These are phyloP conservation scores for Zapus hudsonius DNA, from an alignment of 2,113 vertebrate species.

Conservation along the genomic window DNA sequence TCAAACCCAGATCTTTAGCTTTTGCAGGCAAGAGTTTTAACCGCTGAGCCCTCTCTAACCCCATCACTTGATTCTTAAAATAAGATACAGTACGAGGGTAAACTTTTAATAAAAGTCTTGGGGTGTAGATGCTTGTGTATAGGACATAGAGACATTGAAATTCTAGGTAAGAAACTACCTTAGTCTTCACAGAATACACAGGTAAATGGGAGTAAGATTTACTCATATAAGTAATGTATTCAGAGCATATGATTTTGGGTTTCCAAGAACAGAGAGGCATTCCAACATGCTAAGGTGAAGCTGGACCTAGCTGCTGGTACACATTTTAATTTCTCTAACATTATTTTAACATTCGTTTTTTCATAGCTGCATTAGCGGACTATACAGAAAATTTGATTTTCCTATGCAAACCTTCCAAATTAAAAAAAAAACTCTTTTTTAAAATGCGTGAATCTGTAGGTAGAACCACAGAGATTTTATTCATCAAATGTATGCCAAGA, in stretches of 20 bases:
- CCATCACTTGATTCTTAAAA: not conserved
- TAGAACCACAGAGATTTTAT: not conserved
- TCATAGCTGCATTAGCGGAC: not conserved
- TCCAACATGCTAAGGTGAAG: not conserved
- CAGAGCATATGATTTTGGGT: not conserved
- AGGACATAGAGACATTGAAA: not conserved
- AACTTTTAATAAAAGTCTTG: not conserved
- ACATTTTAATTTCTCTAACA: not conserved
- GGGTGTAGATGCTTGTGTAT: not conserved
- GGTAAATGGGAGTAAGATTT: not conserved
- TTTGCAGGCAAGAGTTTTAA: too few species aligned
- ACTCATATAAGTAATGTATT: not conserved
- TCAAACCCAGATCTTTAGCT: too few species aligned
- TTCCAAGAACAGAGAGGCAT: not conserved
- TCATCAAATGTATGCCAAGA: not conserved
- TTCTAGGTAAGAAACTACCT: not conserved
- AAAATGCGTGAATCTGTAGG: not conserved
- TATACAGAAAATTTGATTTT: not conserved
- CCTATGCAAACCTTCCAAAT: not conserved
- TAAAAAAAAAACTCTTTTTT: not conserved
- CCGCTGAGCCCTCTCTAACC: too few species aligned
- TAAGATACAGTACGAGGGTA: not conserved
- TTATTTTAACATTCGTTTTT: constrained; percentile 16
- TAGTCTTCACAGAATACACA: not conserved
- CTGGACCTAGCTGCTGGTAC: too few species aligned